A percentile compares a stretch with the other conserved stretches of the same genome.
These are phyloP conservation scores for Erinaceus europaeus DNA, from an alignment of 2,113 vertebrate genomes.

Conservation along the genomic window DNA sequence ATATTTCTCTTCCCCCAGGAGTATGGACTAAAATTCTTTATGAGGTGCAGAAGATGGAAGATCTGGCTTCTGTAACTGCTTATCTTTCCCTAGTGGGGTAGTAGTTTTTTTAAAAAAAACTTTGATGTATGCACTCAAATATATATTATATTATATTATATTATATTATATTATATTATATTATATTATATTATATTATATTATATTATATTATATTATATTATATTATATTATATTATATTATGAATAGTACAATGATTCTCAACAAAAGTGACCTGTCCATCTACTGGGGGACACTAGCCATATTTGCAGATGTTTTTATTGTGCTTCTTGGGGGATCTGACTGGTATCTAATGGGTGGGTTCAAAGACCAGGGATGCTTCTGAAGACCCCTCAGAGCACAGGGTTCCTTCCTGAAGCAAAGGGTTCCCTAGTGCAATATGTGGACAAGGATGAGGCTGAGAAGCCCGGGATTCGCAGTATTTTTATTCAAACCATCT, in stretches of 20 bases:
- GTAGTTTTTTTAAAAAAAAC: no score
- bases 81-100: no score
- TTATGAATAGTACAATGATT: neutral
- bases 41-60: no score
- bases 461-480: conserved; percentile 11
- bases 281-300: neutral
- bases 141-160: no score
- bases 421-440: neutral
- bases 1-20: no score
- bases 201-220: no score
- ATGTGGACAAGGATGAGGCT: neutral
- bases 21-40: no score
- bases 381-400: neutral
- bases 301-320: neutral
- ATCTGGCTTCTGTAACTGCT: no score
- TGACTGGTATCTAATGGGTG: neutral
- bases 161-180: no score
- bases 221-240: no score
- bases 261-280: neutral
- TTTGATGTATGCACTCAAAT: no score
- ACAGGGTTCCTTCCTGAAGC: neutral
- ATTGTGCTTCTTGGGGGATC: neutral
- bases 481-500: conserved; percentile 54
- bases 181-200: no score
- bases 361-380: neutral